Evolutionary conservation across 2,797 vertebrate genomes (phyloP).

Genomic region (Hapalemur alaotrensis): DNA sequence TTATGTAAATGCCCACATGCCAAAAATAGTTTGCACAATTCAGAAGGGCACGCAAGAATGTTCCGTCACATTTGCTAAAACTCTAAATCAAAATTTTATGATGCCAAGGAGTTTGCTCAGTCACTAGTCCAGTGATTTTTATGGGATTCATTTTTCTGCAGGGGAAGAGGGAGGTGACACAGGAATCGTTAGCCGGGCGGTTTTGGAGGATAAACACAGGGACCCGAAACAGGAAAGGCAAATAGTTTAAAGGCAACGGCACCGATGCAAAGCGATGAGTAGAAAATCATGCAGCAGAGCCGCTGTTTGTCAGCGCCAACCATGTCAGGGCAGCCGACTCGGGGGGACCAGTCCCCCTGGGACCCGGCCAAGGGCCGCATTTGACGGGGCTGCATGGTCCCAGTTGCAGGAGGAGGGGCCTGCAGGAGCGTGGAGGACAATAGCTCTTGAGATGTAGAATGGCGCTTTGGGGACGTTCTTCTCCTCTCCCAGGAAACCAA

Average conservation of each 20-base stretch:
- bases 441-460: neutral
- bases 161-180: constrained; percentile 55
- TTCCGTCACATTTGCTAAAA: neutral
- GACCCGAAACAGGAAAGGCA: neutral
- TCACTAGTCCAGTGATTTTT: constrained; percentile 53
- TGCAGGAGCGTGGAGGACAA: accelerated
- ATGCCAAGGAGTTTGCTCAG: constrained; percentile 1
- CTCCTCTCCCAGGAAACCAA: neutral
- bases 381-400: accelerated
- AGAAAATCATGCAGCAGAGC: neutral
- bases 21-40: neutral
- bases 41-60: neutral
- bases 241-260: neutral
- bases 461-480: accelerated
- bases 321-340: accelerated
- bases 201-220: constrained; percentile 23
- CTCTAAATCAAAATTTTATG: constrained; percentile 24
- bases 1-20: neutral
- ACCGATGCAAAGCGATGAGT: accelerated
- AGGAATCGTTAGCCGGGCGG: neutral
- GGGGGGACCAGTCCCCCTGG: accelerated
- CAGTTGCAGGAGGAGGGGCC: neutral
- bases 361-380: accelerated
- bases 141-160: constrained; percentile 62
- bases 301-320: neutral